Percentiles rank a stretch among this genome's conserved stretches.
phyloP scores from a whole-genome alignment of 35 echinoderm and acorn worm species.

The Diadema setosum region DNA sequence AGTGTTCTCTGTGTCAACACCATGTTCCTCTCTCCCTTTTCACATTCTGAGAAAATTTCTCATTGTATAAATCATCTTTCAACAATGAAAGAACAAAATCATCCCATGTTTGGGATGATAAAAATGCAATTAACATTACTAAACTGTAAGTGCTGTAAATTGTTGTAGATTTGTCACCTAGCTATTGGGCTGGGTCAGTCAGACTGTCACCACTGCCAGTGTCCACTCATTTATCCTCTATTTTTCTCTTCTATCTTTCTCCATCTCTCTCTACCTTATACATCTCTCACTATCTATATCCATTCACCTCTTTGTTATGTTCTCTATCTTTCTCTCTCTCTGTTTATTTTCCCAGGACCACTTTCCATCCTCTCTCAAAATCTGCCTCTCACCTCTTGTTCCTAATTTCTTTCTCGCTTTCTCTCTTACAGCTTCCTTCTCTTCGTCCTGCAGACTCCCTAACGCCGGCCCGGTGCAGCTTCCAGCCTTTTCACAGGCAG shows the following conservation, averaged over 20 bases:
- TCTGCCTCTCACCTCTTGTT: neutral
- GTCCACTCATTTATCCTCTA: neutral
- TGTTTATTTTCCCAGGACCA: neutral
- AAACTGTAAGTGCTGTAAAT: neutral
- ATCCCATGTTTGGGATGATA: neutral
- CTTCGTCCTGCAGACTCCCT: too few species aligned
- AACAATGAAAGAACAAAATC: neutral
- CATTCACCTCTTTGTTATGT: too few species aligned
- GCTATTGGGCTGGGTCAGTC: neutral
- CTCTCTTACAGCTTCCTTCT: neutral
- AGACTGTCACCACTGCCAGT: neutral
- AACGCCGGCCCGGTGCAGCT: too few species aligned
- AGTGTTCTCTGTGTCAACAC: too few species aligned
- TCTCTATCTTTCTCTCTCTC: too few species aligned
- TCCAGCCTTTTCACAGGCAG: too few species aligned
- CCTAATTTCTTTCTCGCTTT: too few species aligned
- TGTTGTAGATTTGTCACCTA: neutral
- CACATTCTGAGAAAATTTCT: too few species aligned
- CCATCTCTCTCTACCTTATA: neutral
- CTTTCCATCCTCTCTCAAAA: neutral
- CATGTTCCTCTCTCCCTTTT: too few species aligned
- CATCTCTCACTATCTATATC: neutral
- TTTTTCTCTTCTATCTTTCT: neutral
- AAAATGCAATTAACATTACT: neutral
- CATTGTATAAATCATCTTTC: neutral